Evolutionary conservation across 2,797 vertebrate species (phyloP).

Genomic region (Myripristis murdjan): DNA sequence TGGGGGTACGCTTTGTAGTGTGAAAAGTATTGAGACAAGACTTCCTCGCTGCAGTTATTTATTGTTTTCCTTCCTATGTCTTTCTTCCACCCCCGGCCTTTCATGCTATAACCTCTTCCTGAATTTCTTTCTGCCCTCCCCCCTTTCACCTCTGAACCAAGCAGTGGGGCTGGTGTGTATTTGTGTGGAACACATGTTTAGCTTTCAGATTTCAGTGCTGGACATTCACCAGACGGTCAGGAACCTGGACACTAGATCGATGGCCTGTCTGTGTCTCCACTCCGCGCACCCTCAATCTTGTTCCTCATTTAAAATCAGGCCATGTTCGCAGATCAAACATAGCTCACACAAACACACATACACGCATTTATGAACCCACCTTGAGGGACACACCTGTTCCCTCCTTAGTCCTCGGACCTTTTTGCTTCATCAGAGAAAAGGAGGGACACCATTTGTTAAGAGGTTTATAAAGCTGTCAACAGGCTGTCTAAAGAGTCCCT

Average conservation of each 20-base stretch:
- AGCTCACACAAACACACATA: slow-evolving; percentile 12
- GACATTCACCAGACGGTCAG: slow-evolving; percentile 2
- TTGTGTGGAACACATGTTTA: slow-evolving; percentile 23
- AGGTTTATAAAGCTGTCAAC: slow-evolving; percentile 81
- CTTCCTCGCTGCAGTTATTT: neutral
- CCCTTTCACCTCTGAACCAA: slow-evolving; percentile 8
- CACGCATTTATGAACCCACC: slow-evolving; percentile 28
- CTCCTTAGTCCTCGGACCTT: slow-evolving; percentile 49
- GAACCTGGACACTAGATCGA: neutral
- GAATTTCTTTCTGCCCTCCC: neutral
- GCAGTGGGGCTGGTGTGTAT: slow-evolving; percentile 2
- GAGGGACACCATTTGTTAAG: slow-evolving; percentile 74
- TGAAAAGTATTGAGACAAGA: neutral
- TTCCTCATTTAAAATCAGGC: slow-evolving; percentile 9
- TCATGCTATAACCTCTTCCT: neutral
- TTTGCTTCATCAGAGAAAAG: slow-evolving; percentile 73
- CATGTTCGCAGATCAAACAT: neutral
- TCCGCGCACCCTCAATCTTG: neutral
- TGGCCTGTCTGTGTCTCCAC: neutral
- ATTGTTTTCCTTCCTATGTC: slow-evolving; percentile 12
- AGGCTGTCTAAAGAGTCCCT: slow-evolving; percentile 73
- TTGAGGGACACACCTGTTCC: slow-evolving; percentile 77
- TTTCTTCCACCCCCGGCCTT: neutral
- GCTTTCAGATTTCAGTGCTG: neutral
- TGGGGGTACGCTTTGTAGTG: neutral